Conservation (phyloP, 2,888 invertebrate species). For the Beris chalybata region DNA sequence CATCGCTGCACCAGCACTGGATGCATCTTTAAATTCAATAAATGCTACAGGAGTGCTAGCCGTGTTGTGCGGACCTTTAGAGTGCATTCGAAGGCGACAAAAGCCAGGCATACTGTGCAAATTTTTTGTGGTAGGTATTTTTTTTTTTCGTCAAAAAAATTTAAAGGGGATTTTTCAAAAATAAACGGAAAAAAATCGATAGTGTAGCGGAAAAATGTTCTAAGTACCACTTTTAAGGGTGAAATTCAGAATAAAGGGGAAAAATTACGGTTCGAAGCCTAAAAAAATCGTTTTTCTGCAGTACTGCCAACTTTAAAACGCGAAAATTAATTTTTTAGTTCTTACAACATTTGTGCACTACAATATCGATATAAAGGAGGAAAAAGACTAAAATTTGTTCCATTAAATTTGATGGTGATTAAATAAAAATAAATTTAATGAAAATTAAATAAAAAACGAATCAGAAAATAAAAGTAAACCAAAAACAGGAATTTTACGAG, state of each 20-base stretch:
- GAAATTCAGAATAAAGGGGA: no score
- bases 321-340: no score
- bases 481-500: constrained; percentile 1
- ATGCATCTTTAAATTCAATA: constrained; percentile 94
- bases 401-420: background rate
- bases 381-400: no score
- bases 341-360: no score
- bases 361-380: no score
- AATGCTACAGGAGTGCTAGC: constrained; percentile 90
- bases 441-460: background rate
- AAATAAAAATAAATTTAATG: background rate
- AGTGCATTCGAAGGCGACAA: constrained; percentile 95
- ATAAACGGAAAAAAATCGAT: no score
- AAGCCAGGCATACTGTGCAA: constrained; percentile 93
- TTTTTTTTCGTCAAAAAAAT: constrained; percentile 37
- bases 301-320: no score
- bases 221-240: no score
- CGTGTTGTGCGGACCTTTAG: constrained; percentile 65
- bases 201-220: no score
- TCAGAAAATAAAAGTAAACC: background rate
- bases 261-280: no score
- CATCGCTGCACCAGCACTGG: constrained; percentile 90
- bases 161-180: background rate
- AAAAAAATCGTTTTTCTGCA: no score
- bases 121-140: constrained; percentile 30